Base-by-base conservation (phyloP, 2,888 invertebrate genomes). In the Tipula lateralis region DNA sequence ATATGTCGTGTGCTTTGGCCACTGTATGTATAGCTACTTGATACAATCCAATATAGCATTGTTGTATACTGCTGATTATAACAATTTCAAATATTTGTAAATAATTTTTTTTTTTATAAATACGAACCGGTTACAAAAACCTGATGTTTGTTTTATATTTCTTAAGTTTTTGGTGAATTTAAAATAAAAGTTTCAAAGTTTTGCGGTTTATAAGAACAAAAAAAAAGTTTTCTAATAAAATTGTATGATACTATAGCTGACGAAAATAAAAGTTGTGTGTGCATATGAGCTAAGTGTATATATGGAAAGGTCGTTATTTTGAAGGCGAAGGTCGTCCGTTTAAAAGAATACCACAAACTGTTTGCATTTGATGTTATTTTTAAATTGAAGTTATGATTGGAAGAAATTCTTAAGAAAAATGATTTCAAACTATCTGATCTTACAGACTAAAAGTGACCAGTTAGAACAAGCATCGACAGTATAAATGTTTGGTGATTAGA, bases 251-350 rank as follows among this genome's bases (percentile, higher is more conserved):
- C 39, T 39, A 13, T 66, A 7, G 66, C 24, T 19, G 7, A 66
- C 66, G 9, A 24, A 19, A 2, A 24, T 12, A 66, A n/a, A 66
- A 19, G 7, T 5, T 24, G 24, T 66, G n/a, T 66, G 24, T 66
- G 66, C 66, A 66, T 66, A 66, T 50, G 50, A 50, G 50, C 5
- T 50, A 50, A 19, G 19, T 50, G 6, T 50, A 13, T 44, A 44
- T 50, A n/a, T n/a, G 24, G 66, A 66, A 66, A 66, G 66, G 66
- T 66, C 66, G 66, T 19, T 66, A 66, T 66, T 66, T 66, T 66
- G 19, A 66, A 66, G 66, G 24, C 66, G 66, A 66, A 66, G 66
- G 66, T 66, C 66, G 24, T 4, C 66, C 24, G 66, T 36, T 36
- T 2, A 9, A 36, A 36, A 36, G 9, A 36, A 36, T 12, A 36